These are phyloP conservation scores for Hemicentrotus pulcherrimus DNA, from an alignment of 35 echinoderm and acorn worm genomes.

Conservation along the genomic window DNA sequence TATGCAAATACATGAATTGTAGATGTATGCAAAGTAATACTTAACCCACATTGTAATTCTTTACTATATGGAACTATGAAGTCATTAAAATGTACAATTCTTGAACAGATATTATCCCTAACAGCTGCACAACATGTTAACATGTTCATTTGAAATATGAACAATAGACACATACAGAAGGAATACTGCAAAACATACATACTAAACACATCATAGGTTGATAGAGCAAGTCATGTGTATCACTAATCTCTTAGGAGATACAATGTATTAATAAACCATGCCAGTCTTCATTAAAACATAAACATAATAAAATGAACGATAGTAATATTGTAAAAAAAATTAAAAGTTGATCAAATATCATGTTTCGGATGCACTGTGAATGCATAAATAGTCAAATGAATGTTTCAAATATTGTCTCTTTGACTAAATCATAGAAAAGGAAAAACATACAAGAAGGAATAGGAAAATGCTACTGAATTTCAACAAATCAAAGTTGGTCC, in stretches of 20 bases:
- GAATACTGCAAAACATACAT: background rate
- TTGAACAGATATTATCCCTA: background rate
- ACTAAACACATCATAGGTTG: background rate
- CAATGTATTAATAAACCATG: too few species aligned
- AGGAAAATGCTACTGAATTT: constrained; percentile 10
- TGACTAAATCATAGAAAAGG: background rate
- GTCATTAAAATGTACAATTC: background rate
- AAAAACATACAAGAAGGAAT: background rate
- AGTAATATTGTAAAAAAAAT: background rate
- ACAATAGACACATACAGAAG: background rate
- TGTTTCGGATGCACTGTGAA: background rate
- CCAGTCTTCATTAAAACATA: background rate
- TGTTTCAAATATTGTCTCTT: background rate
- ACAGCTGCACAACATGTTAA: background rate
- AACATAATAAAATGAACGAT: background rate
- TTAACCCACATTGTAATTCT: background rate
- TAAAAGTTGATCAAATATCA: background rate
- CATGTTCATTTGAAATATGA: background rate
- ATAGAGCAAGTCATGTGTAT: background rate
- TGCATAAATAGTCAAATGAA: background rate
- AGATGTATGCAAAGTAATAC: background rate
- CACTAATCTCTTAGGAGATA: background rate
- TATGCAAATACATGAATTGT: background rate
- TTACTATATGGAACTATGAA: background rate
- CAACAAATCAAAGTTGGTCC: background rate